Evolutionary conservation across 2,113 vertebrate genomes (phyloP).

Genomic region (Mystacornis crossleyi): DNA sequence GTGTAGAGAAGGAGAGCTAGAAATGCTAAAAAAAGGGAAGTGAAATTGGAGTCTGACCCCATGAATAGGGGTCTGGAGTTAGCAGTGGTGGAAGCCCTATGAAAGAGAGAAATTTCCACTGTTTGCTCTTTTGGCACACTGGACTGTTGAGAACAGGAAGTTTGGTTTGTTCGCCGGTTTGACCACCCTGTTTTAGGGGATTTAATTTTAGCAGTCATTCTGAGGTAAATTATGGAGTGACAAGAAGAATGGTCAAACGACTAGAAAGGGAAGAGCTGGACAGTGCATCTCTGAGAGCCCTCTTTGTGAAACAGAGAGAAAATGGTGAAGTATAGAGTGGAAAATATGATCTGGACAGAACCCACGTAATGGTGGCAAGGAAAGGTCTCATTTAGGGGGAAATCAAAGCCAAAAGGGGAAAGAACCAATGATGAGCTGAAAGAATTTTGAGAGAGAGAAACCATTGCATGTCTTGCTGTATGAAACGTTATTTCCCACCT

Average conservation of each 20-base stretch:
- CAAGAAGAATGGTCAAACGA: background rate
- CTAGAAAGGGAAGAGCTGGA: background rate
- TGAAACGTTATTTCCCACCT: background rate
- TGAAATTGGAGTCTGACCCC: background rate
- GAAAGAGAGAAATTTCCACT: background rate
- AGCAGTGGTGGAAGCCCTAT: background rate
- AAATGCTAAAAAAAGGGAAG: background rate
- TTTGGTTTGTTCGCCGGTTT: background rate
- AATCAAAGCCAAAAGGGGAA: background rate
- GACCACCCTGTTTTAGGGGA: background rate
- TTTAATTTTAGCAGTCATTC: background rate
- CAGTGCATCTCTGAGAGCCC: background rate
- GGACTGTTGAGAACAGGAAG: background rate
- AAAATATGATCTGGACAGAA: background rate
- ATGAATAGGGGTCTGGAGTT: rapidly evolving
- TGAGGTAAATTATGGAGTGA: background rate
- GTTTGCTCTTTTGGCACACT: background rate
- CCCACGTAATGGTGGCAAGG: background rate
- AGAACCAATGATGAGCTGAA: background rate
- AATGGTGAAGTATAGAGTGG: background rate
- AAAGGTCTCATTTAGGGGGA: background rate
- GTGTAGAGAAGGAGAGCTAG: background rate
- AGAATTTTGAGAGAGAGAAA: background rate
- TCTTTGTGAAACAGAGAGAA: background rate
- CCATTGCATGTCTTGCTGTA: background rate